These are phyloP conservation scores for Zoanthus solanderi DNA, from an alignment of 92 coral and sea anemone genomes.

Conservation along the genomic window DNA sequence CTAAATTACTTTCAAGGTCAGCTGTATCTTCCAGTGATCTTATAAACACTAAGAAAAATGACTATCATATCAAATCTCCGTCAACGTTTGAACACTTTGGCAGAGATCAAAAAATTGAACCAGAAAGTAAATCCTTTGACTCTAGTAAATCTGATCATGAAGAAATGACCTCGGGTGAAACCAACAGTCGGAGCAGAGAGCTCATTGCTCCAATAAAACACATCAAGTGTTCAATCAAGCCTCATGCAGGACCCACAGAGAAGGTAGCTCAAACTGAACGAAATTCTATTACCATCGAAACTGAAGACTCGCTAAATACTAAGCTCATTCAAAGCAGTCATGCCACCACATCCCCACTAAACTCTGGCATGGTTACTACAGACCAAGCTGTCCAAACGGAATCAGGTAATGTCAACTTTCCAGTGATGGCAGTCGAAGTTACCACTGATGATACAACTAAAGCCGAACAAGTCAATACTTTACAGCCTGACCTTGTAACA, in stretches of 20 bases:
- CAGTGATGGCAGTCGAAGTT: neutral
- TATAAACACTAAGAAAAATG: neutral
- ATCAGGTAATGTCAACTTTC: neutral
- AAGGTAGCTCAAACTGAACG: neutral
- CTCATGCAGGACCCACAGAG: neutral
- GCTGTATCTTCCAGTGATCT: neutral
- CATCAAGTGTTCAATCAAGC: neutral
- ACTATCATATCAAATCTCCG: neutral
- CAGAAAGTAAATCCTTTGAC: neutral
- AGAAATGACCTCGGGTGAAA: neutral
- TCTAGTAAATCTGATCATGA: neutral
- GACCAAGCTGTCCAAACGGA: constrained; percentile 7
- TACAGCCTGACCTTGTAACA: neutral
- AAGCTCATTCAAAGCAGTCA: neutral
- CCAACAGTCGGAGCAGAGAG: neutral
- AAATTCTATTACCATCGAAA: neutral
- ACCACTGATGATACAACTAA: neutral
- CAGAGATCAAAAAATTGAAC: neutral
- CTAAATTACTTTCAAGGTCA: neutral
- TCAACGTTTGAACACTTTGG: neutral
- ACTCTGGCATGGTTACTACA: neutral
- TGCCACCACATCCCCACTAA: neutral
- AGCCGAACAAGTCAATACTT: neutral
- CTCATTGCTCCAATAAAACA: neutral
- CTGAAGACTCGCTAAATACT: neutral